Evolutionary conservation across 1,140 invertebrate species (phyloP).

Genomic region (Bombus soroeensis): DNA sequence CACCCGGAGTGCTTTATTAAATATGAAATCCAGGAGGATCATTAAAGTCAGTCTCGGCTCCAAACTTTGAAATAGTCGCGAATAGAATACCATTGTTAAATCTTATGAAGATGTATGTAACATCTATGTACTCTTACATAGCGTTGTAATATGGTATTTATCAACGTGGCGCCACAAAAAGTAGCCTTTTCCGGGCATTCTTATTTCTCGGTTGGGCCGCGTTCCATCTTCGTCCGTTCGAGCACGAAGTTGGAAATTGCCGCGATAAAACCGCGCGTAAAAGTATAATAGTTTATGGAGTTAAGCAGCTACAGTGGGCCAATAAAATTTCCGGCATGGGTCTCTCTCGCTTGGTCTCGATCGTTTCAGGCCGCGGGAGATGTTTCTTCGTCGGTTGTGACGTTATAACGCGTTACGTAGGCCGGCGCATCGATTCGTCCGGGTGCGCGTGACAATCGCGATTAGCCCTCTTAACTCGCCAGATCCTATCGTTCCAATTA

Average conservation of each 20-base stretch:
- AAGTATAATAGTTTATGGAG: conserved; percentile 64
- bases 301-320: conserved; percentile 36
- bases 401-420: neutral
- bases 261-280: conserved; percentile 57
- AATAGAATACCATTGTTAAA: too few species aligned
- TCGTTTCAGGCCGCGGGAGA: neutral
- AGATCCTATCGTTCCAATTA: conserved; percentile 46
- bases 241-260: conserved; percentile 41
- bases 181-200: neutral
- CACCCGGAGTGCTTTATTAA: neutral
- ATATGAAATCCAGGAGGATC: neutral
- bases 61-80: too few species aligned
- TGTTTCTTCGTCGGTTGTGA: neutral
- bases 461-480: conserved; percentile 38
- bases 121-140: neutral
- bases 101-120: neutral
- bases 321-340: conserved; percentile 50
- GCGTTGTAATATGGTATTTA: neutral
- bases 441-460: conserved; percentile 49
- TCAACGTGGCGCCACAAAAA: conserved; percentile 1
- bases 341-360: neutral
- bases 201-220: conserved; percentile 10
- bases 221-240: conserved; percentile 22
- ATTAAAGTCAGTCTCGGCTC: neutral
- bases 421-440: conserved; percentile 27